A percentile compares a stretch with the other conserved stretches of the same genome.
Conservation (phyloP, 2,797 vertebrate species). For the Characodon lateralis region DNA sequence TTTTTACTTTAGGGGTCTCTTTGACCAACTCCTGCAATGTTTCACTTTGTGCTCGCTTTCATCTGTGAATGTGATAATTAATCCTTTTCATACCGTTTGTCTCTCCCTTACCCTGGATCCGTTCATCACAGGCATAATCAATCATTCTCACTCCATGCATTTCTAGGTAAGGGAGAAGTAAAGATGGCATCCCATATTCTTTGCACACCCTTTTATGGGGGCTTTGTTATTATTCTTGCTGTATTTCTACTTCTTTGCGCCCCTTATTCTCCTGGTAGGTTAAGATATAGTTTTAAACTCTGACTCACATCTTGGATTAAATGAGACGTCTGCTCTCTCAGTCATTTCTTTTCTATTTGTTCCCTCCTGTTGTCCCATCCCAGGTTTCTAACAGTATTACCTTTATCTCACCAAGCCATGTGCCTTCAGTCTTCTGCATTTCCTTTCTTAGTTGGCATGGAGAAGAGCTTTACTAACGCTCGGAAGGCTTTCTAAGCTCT, state of each 20-base stretch:
- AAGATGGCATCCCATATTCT: constrained; percentile 51
- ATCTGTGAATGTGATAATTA: constrained; percentile 51
- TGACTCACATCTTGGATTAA: constrained; percentile 38
- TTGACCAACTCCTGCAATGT: constrained; percentile 27
- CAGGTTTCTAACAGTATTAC: constrained; percentile 58
- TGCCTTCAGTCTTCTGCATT: constrained; percentile 27
- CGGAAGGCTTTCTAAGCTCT: constrained; percentile 11
- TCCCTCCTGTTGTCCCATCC: constrained; percentile 27
- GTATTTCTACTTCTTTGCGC: constrained; percentile 42
- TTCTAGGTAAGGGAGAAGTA: constrained; percentile 96
- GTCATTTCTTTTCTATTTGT: constrained; percentile 11
- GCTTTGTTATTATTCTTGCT: constrained; percentile 53
- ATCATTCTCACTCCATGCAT: constrained; percentile 94
- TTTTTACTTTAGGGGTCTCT: constrained; percentile 11
- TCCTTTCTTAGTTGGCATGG: constrained; percentile 22
- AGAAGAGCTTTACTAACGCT: neutral
- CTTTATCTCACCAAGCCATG: constrained; percentile 29
- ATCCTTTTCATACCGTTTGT: constrained; percentile 72
- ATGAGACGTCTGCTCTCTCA: neutral
- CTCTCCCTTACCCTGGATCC: constrained; percentile 75
- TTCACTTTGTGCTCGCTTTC: constrained; percentile 36
- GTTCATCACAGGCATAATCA: constrained; percentile 94
- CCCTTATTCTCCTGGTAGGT: constrained; percentile 34
- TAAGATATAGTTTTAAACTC: constrained; percentile 17
- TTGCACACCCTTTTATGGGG: constrained; percentile 37